Evolutionary conservation across 1,140 invertebrate species (phyloP).

Genomic region (Aradophagus sp.): DNA sequence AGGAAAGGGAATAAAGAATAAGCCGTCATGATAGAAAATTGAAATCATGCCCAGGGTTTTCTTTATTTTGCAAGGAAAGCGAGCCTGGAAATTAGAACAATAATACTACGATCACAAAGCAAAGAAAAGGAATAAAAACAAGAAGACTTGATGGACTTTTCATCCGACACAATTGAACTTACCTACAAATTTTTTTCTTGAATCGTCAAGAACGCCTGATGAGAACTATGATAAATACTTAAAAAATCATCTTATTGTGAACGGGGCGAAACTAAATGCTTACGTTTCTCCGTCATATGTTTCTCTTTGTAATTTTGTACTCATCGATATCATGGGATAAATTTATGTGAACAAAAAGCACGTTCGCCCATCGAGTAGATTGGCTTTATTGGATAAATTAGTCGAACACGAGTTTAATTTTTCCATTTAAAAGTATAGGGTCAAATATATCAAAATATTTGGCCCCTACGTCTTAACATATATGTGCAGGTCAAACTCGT

Average conservation of each 20-base stretch:
- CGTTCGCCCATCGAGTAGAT: slow-evolving; percentile 3
- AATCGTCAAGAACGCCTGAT: slow-evolving; percentile 23
- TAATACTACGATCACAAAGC: no score
- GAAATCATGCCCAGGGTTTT: slow-evolving; percentile 18
- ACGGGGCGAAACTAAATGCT: slow-evolving; percentile 36
- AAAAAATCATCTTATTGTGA: slow-evolving; percentile 29
- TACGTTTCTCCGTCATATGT: slow-evolving; percentile 34
- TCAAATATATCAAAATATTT: no score
- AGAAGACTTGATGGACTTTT: no score
- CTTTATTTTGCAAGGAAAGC: slow-evolving; percentile 18
- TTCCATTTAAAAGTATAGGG: no score
- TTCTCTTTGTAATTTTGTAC: slow-evolving; percentile 58
- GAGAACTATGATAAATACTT: slow-evolving; percentile 29
- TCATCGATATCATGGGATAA: slow-evolving; percentile 52
- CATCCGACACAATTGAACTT: slow-evolving; percentile 19
- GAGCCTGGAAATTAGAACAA: slow-evolving; percentile 2
- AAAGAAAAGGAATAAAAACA: no score
- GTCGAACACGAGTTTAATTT: no score
- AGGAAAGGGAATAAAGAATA: slow-evolving; percentile 26
- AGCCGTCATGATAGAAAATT: slow-evolving; percentile 4
- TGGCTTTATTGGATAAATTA: slow-evolving; percentile 32
- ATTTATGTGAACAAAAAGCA: slow-evolving; percentile 44
- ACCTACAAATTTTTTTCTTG: slow-evolving; percentile 36
- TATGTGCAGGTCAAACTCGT: no score
- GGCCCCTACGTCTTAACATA: no score